phyloP scores from a whole-genome alignment of 2,797 vertebrate genomes.

The Hydrolagus colliei region DNA sequence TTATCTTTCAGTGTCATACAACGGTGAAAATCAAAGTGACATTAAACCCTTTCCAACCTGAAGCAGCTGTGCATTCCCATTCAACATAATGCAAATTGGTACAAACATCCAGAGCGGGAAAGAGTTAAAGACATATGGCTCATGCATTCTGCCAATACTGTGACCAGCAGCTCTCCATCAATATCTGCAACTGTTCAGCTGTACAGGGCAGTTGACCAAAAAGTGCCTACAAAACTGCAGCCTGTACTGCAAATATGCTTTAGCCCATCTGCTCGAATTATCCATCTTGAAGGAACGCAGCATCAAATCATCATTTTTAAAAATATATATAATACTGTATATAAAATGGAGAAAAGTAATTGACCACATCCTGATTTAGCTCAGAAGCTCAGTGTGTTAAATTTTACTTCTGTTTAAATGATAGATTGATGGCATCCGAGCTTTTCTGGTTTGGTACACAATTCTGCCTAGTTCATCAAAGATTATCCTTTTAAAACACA shows the following conservation, averaged over 20 bases:
- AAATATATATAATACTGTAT: slow-evolving; percentile 17
- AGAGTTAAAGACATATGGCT: slow-evolving; percentile 12
- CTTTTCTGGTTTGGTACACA: slow-evolving; percentile 64
- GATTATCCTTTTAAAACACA: slow-evolving; percentile 89
- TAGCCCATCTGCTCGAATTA: slow-evolving; percentile 61
- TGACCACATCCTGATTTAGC: slow-evolving; percentile 70
- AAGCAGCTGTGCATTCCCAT: neutral
- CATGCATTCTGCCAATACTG: slow-evolving; percentile 15
- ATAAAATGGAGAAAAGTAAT: slow-evolving; percentile 31
- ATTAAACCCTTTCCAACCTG: neutral
- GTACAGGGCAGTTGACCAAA: slow-evolving; percentile 33
- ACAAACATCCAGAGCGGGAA: neutral
- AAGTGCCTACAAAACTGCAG: slow-evolving; percentile 33
- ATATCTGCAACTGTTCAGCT: slow-evolving; percentile 25
- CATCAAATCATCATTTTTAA: slow-evolving; percentile 57
- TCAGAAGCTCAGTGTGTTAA: slow-evolving; percentile 54
- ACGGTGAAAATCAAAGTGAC: slow-evolving; percentile 33
- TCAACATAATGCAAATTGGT: slow-evolving; percentile 14
- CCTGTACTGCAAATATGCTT: slow-evolving; percentile 34
- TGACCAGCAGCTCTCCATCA: slow-evolving; percentile 15
- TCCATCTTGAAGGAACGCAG: slow-evolving; percentile 46
- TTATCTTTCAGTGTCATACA: slow-evolving; percentile 17
- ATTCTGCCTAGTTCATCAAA: slow-evolving; percentile 85
- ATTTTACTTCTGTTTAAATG: slow-evolving; percentile 64
- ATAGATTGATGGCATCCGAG: slow-evolving; percentile 69